Conservation (phyloP, 2,888 invertebrate genomes). For the Parelbella ahira region DNA sequence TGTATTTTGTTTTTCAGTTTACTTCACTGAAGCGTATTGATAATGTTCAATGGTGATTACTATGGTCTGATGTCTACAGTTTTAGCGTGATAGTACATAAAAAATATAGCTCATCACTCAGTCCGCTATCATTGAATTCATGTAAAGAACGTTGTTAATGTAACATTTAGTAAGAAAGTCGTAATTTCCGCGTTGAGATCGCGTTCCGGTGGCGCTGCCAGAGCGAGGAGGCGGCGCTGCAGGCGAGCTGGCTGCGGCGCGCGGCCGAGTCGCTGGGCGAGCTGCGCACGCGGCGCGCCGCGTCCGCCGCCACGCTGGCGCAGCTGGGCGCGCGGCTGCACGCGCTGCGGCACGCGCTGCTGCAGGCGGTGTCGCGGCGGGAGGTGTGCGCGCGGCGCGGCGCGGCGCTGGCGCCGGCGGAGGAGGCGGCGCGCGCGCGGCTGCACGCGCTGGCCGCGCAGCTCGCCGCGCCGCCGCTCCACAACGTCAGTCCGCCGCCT, state of each 20-base stretch:
- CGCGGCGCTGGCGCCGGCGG: constrained; percentile 92
- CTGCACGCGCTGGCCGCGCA: constrained; percentile 93
- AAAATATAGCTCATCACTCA: too few species aligned
- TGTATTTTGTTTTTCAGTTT: too few species aligned
- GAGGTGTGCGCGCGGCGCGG: constrained; percentile 94
- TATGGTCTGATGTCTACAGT: too few species aligned
- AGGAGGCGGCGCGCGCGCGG: constrained; percentile 92
- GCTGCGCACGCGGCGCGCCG: constrained; percentile 89
- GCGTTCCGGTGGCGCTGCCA: constrained; percentile 92
- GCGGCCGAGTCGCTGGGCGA: constrained; percentile 88
- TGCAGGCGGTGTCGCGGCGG: constrained; percentile 92
- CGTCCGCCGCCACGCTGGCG: constrained; percentile 88
- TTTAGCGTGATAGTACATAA: too few species aligned
- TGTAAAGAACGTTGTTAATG: too few species aligned
- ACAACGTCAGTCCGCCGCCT: constrained; percentile 83
- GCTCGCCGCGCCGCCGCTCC: constrained; percentile 94
- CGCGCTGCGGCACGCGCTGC: constrained; percentile 89
- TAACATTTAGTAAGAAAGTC: too few species aligned
- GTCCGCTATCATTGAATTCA: too few species aligned
- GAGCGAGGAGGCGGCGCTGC: constrained; percentile 90
- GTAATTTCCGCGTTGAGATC: too few species aligned
- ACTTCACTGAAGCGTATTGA: too few species aligned
- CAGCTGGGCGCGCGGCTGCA: constrained; percentile 91
- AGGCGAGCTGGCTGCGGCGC: constrained; percentile 89
- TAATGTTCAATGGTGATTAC: too few species aligned